Conservation (phyloP, 2,797 vertebrate species). For the Bryconaethiops microstoma region DNA sequence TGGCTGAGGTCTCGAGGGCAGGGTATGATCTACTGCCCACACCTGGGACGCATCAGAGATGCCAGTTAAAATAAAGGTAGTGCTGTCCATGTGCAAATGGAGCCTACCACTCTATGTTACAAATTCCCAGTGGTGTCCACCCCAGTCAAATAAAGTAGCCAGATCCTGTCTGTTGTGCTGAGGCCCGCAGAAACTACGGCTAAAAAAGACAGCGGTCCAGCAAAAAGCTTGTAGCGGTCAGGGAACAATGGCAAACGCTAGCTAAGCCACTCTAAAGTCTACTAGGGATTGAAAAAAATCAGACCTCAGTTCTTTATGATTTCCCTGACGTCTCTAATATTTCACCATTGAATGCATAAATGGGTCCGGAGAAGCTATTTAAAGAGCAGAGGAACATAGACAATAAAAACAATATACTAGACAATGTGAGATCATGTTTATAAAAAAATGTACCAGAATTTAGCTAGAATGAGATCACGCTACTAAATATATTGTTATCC, state of each 20-base stretch:
- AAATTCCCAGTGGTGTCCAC: background rate
- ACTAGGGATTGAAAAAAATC: background rate
- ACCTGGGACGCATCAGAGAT: slow-evolving; percentile 48
- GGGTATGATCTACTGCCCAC: background rate
- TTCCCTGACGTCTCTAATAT: background rate
- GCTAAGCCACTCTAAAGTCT: background rate
- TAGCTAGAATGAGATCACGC: too few relatives aligned
- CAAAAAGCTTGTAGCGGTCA: background rate
- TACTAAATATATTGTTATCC: too few relatives aligned
- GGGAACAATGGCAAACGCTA: slow-evolving; percentile 14
- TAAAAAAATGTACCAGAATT: too few relatives aligned
- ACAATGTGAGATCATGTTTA: too few relatives aligned
- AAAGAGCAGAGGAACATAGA: background rate
- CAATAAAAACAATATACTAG: too few relatives aligned
- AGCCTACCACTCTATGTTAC: background rate
- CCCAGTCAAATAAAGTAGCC: slow-evolving; percentile 19
- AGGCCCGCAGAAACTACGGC: slow-evolving; percentile 9
- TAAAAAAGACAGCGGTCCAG: slow-evolving; percentile 1
- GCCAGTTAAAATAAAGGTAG: slow-evolving; percentile 32
- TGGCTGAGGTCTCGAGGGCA: background rate
- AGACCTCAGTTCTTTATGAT: background rate
- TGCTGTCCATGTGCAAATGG: background rate
- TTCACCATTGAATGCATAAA: background rate
- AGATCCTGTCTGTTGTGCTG: slow-evolving; percentile 10
- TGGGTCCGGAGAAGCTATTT: background rate